A percentile compares a stretch with the other conserved stretches of the same genome.
Conservation (phyloP, 2,888 invertebrate species). For the Marasmarcha lunaedactyla region DNA sequence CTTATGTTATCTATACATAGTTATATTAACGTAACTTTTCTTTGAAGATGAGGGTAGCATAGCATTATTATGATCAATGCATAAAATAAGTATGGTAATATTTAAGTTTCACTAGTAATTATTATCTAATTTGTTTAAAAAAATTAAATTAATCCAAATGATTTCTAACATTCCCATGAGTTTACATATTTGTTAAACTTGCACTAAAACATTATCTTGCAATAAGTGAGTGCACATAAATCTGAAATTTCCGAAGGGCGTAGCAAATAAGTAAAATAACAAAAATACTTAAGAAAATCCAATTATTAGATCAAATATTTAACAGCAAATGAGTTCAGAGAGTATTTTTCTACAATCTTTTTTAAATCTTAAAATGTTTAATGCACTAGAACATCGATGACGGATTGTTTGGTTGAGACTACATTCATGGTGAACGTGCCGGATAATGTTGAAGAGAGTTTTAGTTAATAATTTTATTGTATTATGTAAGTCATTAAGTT, state of each 20-base stretch:
- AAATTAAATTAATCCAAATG: no score
- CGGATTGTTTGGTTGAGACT: constrained; percentile 61
- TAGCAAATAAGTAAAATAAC: constrained; percentile 19
- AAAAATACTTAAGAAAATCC: constrained; percentile 29
- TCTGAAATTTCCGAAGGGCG: constrained; percentile 37
- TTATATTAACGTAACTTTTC: constrained; percentile 2
- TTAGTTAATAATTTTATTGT: constrained; percentile 70
- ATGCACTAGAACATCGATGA: constrained; percentile 59
- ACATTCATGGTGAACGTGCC: constrained; percentile 62
- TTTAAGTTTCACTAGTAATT: no score
- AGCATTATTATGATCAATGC: no score
- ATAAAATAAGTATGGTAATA: no score
- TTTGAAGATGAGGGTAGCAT: constrained; percentile 11
- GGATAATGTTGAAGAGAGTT: constrained; percentile 66
- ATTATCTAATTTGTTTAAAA: no score
- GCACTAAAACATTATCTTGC: no score
- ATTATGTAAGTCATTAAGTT: constrained; percentile 70
- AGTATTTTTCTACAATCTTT: constrained; percentile 69
- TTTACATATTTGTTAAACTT: no score
- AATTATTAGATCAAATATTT: constrained; percentile 48
- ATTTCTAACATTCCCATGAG: no score
- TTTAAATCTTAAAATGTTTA: constrained; percentile 53
- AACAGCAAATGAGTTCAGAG: constrained; percentile 52
- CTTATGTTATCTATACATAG: no score
- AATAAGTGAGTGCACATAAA: constrained; percentile 30